Base-by-base conservation (phyloP, 1,140 invertebrate species). In the Diplogasteroides magnus region DNA sequence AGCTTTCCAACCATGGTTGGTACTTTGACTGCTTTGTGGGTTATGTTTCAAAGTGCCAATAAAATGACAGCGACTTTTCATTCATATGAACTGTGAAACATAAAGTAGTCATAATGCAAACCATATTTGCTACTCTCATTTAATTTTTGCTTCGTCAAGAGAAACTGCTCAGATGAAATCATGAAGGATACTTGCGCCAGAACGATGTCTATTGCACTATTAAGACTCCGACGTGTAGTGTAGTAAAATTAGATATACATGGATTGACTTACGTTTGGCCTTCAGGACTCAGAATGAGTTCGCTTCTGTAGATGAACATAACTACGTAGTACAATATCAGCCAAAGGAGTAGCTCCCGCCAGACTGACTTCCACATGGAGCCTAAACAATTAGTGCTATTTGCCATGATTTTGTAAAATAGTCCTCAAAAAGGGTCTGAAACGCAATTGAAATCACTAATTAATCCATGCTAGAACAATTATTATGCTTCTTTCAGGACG, bases 281-380 rank as follows among this genome's bases (percentile, higher is more conserved):
- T 14, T 64, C 26, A 19, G 37, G 37, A 58, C n/a, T 55, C 61
- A 62, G 56, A 61, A 15, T 62, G 59, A 27, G 15, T 68, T 67
- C 25, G 27, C 28, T 15, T 68, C 59, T 26, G 29, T 68, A 68
- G 55, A 37, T 37, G 31, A 26, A 31, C 19, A 61, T 25, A 3
- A 68, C 57, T 19, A n/a, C 23, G 31, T 68, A 68, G 27, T 68
- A 68, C 26, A 2, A 57, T 6, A 37, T 56, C 19, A 68, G 28
- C 66, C 66, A 68, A 15, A 68, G 3, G 15, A 26, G 11, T 26
- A 68, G 28, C 29, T 68, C 66, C 15, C 23, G 3, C 65, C 57
- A 58, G 14, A 67, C 65, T 6, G 65, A 67, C 25, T 72, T 72
- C 70, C 70, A 72, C 6, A 72, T 60, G 2, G 70, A 72, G 6